A percentile compares a stretch with the other conserved stretches of the same genome.
phyloP scores from a whole-genome alignment of 2,113 vertebrate genomes.

The Otocyon megalotis region DNA sequence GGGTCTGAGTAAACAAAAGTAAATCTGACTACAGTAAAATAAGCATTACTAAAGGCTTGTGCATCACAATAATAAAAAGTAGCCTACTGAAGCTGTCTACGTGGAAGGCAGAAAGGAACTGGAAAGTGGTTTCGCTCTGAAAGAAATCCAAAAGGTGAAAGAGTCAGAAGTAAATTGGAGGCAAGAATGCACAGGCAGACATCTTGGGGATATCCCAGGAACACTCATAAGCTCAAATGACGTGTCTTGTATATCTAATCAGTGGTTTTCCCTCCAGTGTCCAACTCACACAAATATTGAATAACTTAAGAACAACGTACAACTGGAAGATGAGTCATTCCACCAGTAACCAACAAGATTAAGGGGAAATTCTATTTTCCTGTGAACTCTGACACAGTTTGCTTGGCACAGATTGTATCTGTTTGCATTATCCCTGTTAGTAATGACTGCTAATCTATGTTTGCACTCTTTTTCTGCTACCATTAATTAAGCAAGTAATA shows the following conservation, averaged over 20 bases:
- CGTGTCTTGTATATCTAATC: constrained; percentile 40
- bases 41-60: constrained; percentile 4
- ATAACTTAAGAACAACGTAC: constrained; percentile 38
- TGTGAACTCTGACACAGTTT: constrained; percentile 68
- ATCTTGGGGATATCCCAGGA: constrained; percentile 62
- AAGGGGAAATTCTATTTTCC: constrained; percentile 75
- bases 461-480: constrained; percentile 21
- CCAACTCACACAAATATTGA: constrained; percentile 66
- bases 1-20: constrained; percentile 2
- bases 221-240: constrained; percentile 56
- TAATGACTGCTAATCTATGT: not conserved
- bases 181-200: constrained; percentile 32
- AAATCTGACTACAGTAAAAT: constrained; percentile 23
- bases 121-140: constrained; percentile 36
- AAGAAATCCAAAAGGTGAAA: constrained; percentile 43
- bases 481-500: constrained; percentile 60
- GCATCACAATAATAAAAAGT: not conserved
- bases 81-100: not conserved
- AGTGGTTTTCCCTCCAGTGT: constrained; percentile 58
- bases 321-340: constrained; percentile 76
- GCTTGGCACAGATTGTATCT: constrained; percentile 63
- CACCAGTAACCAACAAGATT: constrained; percentile 51
- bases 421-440: constrained; percentile 48
- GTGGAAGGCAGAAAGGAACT: not conserved
- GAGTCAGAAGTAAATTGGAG: constrained; percentile 19